These are phyloP conservation scores for Planococcus citri DNA, from an alignment of 1,140 invertebrate genomes.

Conservation along the genomic window DNA sequence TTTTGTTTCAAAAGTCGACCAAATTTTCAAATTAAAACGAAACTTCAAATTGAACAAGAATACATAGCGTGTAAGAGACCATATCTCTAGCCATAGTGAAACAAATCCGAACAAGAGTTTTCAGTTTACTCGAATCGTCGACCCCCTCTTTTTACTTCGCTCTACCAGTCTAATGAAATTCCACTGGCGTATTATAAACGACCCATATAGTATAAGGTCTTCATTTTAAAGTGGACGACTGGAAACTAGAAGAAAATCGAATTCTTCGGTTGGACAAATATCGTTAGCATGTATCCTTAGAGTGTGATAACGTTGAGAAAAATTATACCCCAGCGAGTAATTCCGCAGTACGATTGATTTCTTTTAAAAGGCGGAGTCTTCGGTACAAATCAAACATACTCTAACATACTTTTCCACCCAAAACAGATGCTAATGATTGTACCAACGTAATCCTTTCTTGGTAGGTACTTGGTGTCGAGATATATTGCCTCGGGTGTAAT, in stretches of 20 bases:
- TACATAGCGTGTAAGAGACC: too few species aligned
- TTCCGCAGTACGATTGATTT: background rate
- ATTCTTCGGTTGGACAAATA: background rate
- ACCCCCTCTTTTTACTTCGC: background rate
- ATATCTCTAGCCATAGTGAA: too few species aligned
- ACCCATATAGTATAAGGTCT: background rate
- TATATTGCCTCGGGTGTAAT: too few species aligned
- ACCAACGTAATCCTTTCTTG: background rate
- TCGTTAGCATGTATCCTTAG: background rate
- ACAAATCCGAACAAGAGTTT: background rate
- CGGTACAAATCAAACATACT: background rate
- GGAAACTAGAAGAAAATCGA: background rate
- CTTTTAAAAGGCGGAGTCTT: background rate
- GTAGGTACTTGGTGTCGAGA: too few species aligned
- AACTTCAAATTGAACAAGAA: background rate
- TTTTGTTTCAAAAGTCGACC: background rate
- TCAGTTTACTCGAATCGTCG: background rate
- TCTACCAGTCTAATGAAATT: background rate
- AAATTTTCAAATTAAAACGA: background rate
- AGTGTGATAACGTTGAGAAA: background rate
- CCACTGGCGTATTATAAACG: background rate
- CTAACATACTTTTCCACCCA: slow-evolving; percentile 2
- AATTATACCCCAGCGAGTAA: background rate
- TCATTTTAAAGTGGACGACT: background rate
- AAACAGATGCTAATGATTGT: background rate